A percentile compares a stretch with the other conserved stretches of the same genome.
phyloP scores from a whole-genome alignment of 2,113 vertebrate genomes.

The Etia nguti region DNA sequence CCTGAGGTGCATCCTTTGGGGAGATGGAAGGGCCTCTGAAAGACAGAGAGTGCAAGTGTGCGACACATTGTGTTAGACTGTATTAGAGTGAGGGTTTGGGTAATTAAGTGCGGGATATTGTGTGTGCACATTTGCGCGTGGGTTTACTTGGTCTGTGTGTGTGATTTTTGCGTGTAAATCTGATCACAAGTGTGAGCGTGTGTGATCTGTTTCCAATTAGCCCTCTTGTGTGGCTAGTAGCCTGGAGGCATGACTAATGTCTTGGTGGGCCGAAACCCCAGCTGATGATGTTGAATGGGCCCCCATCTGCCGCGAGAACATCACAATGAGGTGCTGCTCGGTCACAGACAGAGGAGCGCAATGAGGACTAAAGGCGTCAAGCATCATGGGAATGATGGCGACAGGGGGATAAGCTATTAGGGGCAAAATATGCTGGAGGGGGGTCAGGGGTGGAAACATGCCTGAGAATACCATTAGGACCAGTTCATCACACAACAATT shows the following conservation, averaged over 20 bases:
- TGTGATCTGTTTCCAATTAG: constrained; percentile 65
- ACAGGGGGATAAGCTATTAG: constrained; percentile 39
- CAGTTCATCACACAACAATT: background rate
- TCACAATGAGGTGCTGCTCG: constrained; percentile 50
- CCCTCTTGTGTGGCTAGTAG: constrained; percentile 51
- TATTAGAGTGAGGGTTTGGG: constrained; percentile 43
- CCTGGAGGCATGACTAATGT: constrained; percentile 65
- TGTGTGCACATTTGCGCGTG: constrained; percentile 19
- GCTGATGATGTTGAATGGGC: constrained; percentile 59
- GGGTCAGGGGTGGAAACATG: constrained; percentile 1
- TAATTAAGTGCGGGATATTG: constrained; percentile 55
- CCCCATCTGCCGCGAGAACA: constrained; percentile 57
- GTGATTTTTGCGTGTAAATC: constrained; percentile 40
- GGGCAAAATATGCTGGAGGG: constrained; percentile 33
- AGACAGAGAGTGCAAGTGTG: constrained; percentile 49
- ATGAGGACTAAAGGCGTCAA: constrained; percentile 5
- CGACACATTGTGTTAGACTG: constrained; percentile 44
- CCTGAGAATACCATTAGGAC: constrained; percentile 1
- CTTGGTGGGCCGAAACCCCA: constrained; percentile 44
- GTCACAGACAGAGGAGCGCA: constrained; percentile 32
- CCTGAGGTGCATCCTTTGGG: constrained; percentile 62
- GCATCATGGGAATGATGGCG: constrained; percentile 22
- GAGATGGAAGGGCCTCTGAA: constrained; percentile 44
- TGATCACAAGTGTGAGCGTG: constrained; percentile 54
- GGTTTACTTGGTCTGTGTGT: constrained; percentile 1